These are phyloP conservation scores for Drosophila atripex DNA, from an alignment of 2,888 invertebrate genomes.

Conservation along the genomic window DNA sequence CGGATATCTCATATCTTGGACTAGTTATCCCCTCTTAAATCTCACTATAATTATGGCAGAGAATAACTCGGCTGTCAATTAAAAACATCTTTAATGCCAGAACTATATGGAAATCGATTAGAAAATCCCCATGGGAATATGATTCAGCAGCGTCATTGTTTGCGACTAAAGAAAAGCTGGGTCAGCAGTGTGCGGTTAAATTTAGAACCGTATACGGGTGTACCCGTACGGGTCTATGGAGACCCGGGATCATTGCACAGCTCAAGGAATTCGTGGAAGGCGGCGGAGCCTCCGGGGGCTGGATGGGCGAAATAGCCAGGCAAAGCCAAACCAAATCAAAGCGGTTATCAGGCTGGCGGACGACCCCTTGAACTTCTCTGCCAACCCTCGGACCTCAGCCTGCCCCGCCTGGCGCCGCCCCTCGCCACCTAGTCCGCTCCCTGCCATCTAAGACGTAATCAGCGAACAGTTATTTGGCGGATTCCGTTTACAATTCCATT, in stretches of 20 bases:
- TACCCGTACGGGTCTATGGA: not conserved
- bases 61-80: too few relatives aligned
- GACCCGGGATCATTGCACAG: not conserved
- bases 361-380: slow-evolving; percentile 51
- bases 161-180: not conserved
- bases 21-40: too few relatives aligned
- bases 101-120: not conserved
- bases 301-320: not conserved
- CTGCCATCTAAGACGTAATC: not conserved
- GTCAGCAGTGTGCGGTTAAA: slow-evolving; percentile 2
- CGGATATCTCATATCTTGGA: too few relatives aligned
- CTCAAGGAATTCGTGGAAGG: not conserved
- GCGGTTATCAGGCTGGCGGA: slow-evolving; percentile 59
- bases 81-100: not conserved
- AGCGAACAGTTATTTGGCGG: slow-evolving; percentile 14
- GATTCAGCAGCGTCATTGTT: slow-evolving; percentile 14
- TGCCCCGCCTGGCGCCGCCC: slow-evolving; percentile 11
- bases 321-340: slow-evolving; percentile 54
- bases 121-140: not conserved
- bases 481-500: slow-evolving; percentile 36
- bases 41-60: too few relatives aligned
- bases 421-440: too few relatives aligned
- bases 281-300: not conserved
- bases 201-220: slow-evolving; percentile 5
- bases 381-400: slow-evolving; percentile 27